Base-by-base conservation (phyloP, 2,888 invertebrate genomes). In the Mongoloraphidia duomilia region DNA sequence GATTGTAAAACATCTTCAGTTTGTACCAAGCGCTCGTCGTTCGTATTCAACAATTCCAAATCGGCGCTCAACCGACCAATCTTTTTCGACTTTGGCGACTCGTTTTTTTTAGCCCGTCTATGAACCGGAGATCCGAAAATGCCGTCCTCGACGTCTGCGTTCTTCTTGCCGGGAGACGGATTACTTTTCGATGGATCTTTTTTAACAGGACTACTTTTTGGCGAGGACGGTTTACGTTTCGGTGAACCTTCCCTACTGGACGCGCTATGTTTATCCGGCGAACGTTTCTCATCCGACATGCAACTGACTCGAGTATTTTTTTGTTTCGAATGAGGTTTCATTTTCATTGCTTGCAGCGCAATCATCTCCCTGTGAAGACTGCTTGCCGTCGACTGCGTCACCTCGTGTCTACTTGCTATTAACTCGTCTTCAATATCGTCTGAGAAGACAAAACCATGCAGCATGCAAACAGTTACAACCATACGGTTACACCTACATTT, bases 371-470 rank as follows among this genome's bases (percentile, higher is more conserved):
- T 26, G 26, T 26, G 26, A 26, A 26, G 26, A 26, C 26, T 26
- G 26, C 37, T 11, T 17, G 38, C 14, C 17, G 36, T 45, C 14
- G 36, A 12, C 13, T 45, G n/a, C 9, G 13, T 44, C 34, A 13
- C 12, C 12, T 12, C 44, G 12, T 12, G 12, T 17, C 40, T 14
- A 34, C 36, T 40, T 12, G 47, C 64, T 55, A 67, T 64, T 54
- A 67, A 61, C 57, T 62, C 61, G 59, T 62, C 66, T 55, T 68
- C 68, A 60, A 68, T 63, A 59, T 68, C 68, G 63, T 68, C 68
- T 68, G 57, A 58, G 56, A 59, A 59, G 59, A 62, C 49, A 55
- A 49, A 13, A 35, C 26, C 47, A 47, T 47, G 47, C 47, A 47
- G 40, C 47, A 41, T 47, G 47, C 47, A 47, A n/a, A 49, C 34